phyloP scores from a whole-genome alignment of 2,113 vertebrate species.

The Amphiprion percula region DNA sequence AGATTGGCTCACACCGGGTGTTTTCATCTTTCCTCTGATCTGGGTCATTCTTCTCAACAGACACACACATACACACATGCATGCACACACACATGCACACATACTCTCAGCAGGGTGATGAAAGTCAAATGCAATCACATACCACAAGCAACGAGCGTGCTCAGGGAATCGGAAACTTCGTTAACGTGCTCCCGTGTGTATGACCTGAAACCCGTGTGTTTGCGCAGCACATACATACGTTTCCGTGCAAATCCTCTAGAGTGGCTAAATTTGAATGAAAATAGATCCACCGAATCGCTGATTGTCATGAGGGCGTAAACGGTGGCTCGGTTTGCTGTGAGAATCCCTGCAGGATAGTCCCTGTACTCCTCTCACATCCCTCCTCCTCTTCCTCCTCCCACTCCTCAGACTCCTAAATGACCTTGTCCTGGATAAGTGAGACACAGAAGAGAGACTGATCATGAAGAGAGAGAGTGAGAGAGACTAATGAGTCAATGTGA shows the following conservation, averaged over 20 bases:
- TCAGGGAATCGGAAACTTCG: constrained; percentile 50
- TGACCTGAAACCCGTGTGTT: constrained; percentile 8
- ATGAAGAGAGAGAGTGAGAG: constrained; percentile 48
- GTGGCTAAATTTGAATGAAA: constrained; percentile 47
- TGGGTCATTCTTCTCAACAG: constrained; percentile 65
- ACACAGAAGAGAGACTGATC: constrained; percentile 55
- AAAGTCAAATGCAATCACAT: constrained; percentile 80
- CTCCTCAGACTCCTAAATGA: constrained; percentile 67
- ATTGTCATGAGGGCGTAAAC: constrained; percentile 42
- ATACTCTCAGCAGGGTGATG: constrained; percentile 69
- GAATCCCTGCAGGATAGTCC: constrained; percentile 46
- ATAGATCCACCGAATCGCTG: constrained; percentile 28
- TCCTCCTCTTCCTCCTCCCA: constrained; percentile 32
- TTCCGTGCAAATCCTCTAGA: not conserved
- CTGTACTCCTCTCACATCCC: constrained; percentile 1
- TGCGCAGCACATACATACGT: not conserved
- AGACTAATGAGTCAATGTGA: constrained; percentile 75
- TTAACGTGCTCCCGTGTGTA: constrained; percentile 25
- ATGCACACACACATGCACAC: constrained; percentile 39
- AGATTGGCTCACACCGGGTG: constrained; percentile 35
- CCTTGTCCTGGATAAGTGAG: constrained; percentile 72
- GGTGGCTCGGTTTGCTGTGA: constrained; percentile 26
- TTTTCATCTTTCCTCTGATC: constrained; percentile 65
- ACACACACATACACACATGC: constrained; percentile 18
- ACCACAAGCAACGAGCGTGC: constrained; percentile 43